Percentiles rank a stretch among this genome's conserved stretches.
Evolutionary conservation across 2,797 vertebrate species (phyloP).

Genomic region (Benthosema pterotum): DNA sequence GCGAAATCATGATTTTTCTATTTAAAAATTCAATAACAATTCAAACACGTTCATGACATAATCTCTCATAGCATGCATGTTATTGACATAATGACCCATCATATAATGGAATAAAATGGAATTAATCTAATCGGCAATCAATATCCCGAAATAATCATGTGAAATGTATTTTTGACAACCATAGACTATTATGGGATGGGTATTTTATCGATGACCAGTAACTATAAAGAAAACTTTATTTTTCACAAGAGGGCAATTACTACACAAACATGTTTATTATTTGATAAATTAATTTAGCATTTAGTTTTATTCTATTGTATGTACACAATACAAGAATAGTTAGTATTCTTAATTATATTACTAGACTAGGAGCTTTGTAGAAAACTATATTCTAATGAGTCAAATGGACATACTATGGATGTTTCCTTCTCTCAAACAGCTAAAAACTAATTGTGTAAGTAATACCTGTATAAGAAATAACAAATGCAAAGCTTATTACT

Average conservation of each 20-base stretch:
- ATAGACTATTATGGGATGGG: too few species aligned
- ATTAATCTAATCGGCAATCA: neutral
- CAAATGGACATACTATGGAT: conserved; percentile 9
- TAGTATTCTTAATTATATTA: neutral
- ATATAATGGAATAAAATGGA: neutral
- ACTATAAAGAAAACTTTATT: too few species aligned
- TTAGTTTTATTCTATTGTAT: too few species aligned
- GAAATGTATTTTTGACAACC: neutral
- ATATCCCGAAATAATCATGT: too few species aligned
- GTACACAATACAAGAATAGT: too few species aligned
- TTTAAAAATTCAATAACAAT: neutral
- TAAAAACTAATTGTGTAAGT: conserved; percentile 10
- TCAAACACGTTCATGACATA: neutral
- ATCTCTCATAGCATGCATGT: conserved; percentile 1
- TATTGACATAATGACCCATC: neutral
- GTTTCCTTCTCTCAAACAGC: conserved; percentile 3
- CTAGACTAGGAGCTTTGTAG: too few species aligned
- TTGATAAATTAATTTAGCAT: too few species aligned
- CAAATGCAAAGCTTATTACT: conserved; percentile 18
- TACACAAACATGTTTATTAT: too few species aligned
- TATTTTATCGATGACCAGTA: too few species aligned
- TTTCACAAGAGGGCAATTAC: too few species aligned
- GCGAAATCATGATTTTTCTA: neutral
- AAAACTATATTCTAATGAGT: conserved; percentile 6
- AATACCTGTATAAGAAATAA: conserved; percentile 11